Percentiles rank a stretch among this genome's conserved stretches.
Conservation (phyloP, 2,797 vertebrate species). For the Australoheros facetus region DNA sequence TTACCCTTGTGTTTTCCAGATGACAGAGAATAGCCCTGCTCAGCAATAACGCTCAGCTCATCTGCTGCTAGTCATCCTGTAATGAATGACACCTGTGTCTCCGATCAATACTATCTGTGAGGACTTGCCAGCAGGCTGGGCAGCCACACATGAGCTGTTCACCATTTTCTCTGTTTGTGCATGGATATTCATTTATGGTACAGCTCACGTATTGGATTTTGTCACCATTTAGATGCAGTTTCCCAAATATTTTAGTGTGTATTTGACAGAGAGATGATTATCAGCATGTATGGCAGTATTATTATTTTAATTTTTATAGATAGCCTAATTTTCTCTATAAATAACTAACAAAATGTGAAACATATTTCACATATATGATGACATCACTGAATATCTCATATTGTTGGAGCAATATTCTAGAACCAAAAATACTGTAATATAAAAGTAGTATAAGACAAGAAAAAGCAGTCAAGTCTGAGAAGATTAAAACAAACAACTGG, state of each 20-base stretch:
- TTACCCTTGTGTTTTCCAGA: conserved; percentile 60
- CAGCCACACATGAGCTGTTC: conserved; percentile 67
- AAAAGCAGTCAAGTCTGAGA: background rate
- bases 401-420: background rate
- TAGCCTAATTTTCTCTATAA: background rate
- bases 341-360: background rate
- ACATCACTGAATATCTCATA: background rate
- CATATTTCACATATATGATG: background rate
- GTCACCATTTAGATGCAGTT: background rate
- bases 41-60: conserved; percentile 80
- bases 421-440: background rate
- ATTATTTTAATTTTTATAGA: background rate
- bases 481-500: background rate
- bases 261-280: background rate
- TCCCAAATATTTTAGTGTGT: background rate
- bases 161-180: background rate
- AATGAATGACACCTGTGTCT: conserved; percentile 76
- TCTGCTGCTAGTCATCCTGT: conserved; percentile 76
- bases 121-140: conserved; percentile 70
- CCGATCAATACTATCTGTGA: conserved; percentile 82
- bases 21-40: conserved; percentile 68
- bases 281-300: background rate
- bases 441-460: background rate
- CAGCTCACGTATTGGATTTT: conserved; percentile 17
- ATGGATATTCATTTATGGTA: conserved; percentile 32